These are phyloP conservation scores for Babyrousa celebensis DNA, from an alignment of 2,797 vertebrate genomes.

Conservation along the genomic window DNA sequence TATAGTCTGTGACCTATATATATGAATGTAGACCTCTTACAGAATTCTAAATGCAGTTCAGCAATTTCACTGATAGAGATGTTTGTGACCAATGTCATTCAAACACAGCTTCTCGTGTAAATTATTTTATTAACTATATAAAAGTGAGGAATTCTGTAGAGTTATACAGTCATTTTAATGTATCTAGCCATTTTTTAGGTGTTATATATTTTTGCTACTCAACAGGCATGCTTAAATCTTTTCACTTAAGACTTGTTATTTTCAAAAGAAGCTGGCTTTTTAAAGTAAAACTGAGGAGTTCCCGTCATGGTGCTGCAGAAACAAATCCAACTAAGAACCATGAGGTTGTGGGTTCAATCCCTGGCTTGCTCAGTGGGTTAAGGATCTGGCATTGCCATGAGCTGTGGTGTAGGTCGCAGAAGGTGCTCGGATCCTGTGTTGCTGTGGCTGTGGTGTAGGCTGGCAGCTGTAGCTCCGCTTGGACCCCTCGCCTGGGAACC, in stretches of 20 bases:
- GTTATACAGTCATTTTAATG: neutral
- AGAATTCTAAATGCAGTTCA: slow-evolving; percentile 26
- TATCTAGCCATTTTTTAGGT: neutral
- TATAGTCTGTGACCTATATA: neutral
- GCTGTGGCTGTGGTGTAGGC: too few relatives aligned
- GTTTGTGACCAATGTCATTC: neutral
- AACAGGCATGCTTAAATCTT: slow-evolving; percentile 10
- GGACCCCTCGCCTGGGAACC: too few relatives aligned
- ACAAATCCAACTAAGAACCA: too few relatives aligned
- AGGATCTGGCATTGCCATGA: too few relatives aligned
- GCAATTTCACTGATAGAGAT: neutral
- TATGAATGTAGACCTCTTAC: neutral
- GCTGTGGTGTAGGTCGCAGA: too few relatives aligned
- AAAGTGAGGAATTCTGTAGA: neutral
- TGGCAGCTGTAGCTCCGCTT: too few relatives aligned
- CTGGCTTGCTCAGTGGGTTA: too few relatives aligned
- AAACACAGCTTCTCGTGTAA: slow-evolving; percentile 2
- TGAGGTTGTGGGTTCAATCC: too few relatives aligned
- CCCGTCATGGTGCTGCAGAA: too few relatives aligned
- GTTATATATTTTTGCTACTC: slow-evolving; percentile 8
- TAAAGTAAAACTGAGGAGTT: neutral
- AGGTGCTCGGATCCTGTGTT: too few relatives aligned
- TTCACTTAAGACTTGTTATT: slow-evolving; percentile 42
- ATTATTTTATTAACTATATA: slow-evolving; percentile 8
- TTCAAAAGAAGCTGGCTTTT: slow-evolving; percentile 64